These are phyloP conservation scores for Acipenser ruthenus DNA, from an alignment of 2,797 vertebrate species.

Conservation along the genomic window DNA sequence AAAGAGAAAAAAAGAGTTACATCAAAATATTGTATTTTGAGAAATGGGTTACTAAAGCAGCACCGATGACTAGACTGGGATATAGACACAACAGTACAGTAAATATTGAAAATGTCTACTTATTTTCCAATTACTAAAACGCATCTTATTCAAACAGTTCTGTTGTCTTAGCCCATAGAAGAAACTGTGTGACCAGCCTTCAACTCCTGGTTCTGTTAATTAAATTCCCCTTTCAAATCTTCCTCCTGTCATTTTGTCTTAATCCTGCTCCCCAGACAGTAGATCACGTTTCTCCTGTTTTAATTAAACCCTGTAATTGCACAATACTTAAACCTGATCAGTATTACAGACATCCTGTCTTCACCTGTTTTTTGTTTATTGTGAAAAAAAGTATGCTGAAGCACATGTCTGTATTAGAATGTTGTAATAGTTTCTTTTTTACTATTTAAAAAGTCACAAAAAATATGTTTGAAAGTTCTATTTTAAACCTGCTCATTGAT, in stretches of 20 bases:
- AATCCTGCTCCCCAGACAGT: neutral
- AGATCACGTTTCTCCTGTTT: constrained; percentile 10
- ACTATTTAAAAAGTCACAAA: constrained; percentile 9
- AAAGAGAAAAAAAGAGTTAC: too few relatives aligned
- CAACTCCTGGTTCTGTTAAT: too few relatives aligned
- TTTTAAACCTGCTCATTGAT: too few relatives aligned
- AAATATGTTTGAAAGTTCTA: too few relatives aligned
- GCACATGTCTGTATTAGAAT: constrained; percentile 26
- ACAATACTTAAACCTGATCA: constrained; percentile 28
- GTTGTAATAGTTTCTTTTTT: constrained; percentile 8
- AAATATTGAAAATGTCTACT: neutral
- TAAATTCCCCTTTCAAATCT: neutral
- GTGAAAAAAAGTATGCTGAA: constrained; percentile 27
- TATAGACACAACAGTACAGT: too few relatives aligned
- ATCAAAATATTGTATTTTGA: too few relatives aligned
- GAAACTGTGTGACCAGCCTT: neutral
- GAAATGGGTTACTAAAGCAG: too few relatives aligned
- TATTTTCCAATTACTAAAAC: neutral
- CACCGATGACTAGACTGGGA: too few relatives aligned
- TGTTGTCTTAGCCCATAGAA: neutral
- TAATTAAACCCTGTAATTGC: constrained; percentile 24
- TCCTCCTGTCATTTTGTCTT: constrained; percentile 3
- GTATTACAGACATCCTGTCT: constrained; percentile 11
- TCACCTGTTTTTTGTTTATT: constrained; percentile 23
- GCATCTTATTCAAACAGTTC: neutral